A percentile compares a stretch with the other conserved stretches of the same genome.
phyloP scores from a whole-genome alignment of 2,797 vertebrate species.

The Ptychadena robeensis region DNA sequence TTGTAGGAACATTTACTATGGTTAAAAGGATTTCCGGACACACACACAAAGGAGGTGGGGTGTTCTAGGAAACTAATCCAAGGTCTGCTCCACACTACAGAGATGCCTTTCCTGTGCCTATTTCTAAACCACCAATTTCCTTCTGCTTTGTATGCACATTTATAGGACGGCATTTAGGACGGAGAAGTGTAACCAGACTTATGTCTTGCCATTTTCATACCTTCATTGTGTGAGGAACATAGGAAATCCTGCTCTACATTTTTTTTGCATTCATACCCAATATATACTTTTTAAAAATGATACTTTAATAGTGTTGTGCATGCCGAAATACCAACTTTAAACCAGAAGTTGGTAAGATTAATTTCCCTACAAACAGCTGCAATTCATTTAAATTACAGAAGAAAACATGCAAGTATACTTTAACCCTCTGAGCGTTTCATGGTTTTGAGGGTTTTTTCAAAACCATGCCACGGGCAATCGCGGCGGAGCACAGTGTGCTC shows the following conservation, averaged over 20 bases:
- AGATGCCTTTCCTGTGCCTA: constrained; percentile 53
- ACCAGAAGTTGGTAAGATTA: too few relatives aligned
- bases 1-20: constrained; percentile 40
- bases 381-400: too few relatives aligned
- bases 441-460: too few relatives aligned
- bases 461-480: too few relatives aligned
- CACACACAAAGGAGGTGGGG: constrained; percentile 53
- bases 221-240: constrained; percentile 12
- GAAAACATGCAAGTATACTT: too few relatives aligned
- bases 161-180: constrained; percentile 28
- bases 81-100: constrained; percentile 41
- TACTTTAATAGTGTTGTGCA: too few relatives aligned
- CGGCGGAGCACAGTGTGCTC: too few relatives aligned
- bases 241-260: constrained; percentile 53
- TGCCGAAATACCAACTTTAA: too few relatives aligned
- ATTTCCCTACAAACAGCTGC: too few relatives aligned
- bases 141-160: constrained; percentile 52
- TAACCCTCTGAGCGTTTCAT: too few relatives aligned
- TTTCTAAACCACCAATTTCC: constrained; percentile 48
- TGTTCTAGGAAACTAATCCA: constrained; percentile 56
- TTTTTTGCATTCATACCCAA: background rate
- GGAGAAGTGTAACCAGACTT: background rate
- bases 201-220: background rate
- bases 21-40: constrained; percentile 59
- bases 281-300: too few relatives aligned